Percentiles rank a stretch among this genome's conserved stretches.
Conservation (phyloP, 1,140 invertebrate genomes). For the Nasonia giraulti region DNA sequence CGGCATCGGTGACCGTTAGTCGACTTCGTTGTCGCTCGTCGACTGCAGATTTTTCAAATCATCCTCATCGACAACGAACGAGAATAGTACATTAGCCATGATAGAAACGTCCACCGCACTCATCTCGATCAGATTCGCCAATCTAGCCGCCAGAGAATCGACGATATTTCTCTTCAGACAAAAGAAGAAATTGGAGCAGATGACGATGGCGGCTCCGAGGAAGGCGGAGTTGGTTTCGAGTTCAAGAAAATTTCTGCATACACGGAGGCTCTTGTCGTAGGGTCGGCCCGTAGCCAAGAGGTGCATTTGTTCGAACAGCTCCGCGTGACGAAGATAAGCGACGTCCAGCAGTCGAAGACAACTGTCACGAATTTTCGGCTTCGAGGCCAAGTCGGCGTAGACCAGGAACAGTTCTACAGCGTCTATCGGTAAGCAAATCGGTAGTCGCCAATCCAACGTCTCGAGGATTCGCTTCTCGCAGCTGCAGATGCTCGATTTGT, state of each 20-base stretch:
- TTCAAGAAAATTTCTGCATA: constrained; percentile 46
- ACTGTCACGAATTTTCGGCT: background rate
- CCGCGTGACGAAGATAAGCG: constrained; percentile 56
- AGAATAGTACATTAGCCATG: constrained; percentile 51
- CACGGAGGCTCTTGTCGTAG: constrained; percentile 9
- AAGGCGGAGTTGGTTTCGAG: constrained; percentile 56
- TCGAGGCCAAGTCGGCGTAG: background rate
- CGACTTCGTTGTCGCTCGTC: background rate
- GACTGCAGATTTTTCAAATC: constrained; percentile 26
- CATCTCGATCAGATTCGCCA: constrained; percentile 36
- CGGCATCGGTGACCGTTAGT: background rate
- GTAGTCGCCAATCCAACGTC: constrained; percentile 20
- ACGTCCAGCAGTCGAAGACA: constrained; percentile 30
- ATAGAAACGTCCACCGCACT: constrained; percentile 34
- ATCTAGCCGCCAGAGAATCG: background rate
- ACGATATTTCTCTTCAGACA: constrained; percentile 37
- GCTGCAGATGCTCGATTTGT: constrained; percentile 4
- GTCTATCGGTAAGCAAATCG: constrained; percentile 20
- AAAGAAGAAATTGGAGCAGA: constrained; percentile 56
- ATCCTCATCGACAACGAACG: constrained; percentile 37
- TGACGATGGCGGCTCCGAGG: constrained; percentile 57
- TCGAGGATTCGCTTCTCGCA: constrained; percentile 20
- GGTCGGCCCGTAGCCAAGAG: constrained; percentile 43
- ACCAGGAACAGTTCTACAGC: constrained; percentile 41
- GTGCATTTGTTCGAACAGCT: constrained; percentile 56